Evolutionary conservation across 2,888 invertebrate species (phyloP), one percentile per base, ranked within the genome.

Genomic region (Dexiosoma caninum): DNA sequence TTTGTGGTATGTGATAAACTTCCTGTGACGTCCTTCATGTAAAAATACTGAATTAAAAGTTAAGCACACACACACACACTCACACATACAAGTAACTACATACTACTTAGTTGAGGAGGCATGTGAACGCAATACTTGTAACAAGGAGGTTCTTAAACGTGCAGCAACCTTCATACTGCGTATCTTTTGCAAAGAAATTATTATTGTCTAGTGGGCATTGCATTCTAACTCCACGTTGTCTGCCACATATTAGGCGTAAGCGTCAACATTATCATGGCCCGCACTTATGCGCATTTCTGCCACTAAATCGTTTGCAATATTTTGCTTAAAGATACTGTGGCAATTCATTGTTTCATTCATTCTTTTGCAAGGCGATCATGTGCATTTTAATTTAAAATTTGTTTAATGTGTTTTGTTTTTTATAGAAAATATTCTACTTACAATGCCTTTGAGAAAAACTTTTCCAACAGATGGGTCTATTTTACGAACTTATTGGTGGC

Each of bases 1-100:
- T 77, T 74, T 77, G 69, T 81, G 77, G 81, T 81, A 81, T 81
- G 81, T 81, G 81, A 72, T 77, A 81, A 74, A 81, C 81, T 81
- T 81, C 81, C 81, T 81, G 81, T 81, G 81, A 81, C 77, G 81
- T 81, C 81, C 81, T 81, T 77, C 72, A 78, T 70, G 55, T 66
- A 71, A 70, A 60, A 60, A 35, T 40, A 57, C 9, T 59, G 37
- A 57, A 59, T 60, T 37, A 30, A 53, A 71, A 27, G 10, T 32
- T 42, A 32, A 16, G 37, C 8, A 46, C 14, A 42, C n/a, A 32
- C 23, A 46, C 14, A 42, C n/a, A 32, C 23, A 46, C 32, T 16
- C 51, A 59, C 12, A 55, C 10, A 64, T 9, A 55, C 35, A 42
- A 8, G 21, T n/a, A 32, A 30, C n/a, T n/a, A n/a, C n/a, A n/a